Conservation (phyloP, 1,140 invertebrate genomes). For the Drosophila miranda region DNA sequence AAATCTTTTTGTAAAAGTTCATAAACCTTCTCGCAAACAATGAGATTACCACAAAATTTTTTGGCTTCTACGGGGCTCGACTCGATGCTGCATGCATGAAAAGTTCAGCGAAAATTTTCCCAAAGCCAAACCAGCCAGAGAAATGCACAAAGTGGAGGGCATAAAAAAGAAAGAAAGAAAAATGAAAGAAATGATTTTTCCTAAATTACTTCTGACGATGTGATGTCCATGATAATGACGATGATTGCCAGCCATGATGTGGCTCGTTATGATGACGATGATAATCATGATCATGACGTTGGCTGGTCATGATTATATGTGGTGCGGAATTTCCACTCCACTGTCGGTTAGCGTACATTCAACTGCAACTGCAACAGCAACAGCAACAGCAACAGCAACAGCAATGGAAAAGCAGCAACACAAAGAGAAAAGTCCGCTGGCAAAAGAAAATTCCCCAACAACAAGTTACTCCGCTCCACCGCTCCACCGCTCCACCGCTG, state of each 20-base stretch:
- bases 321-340: slow-evolving; percentile 71
- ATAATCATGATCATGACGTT: slow-evolving; percentile 53
- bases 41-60: slow-evolving; percentile 39
- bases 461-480: slow-evolving; percentile 40
- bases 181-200: slow-evolving; percentile 38
- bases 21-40: slow-evolving; percentile 77
- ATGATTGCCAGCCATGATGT: slow-evolving; percentile 43
- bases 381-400: slow-evolving; percentile 8
- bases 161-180: slow-evolving; percentile 20
- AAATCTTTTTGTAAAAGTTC: slow-evolving; percentile 78
- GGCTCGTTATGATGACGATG: slow-evolving; percentile 22
- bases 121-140: slow-evolving; percentile 37
- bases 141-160: slow-evolving; percentile 40
- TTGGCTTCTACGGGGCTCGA: neutral
- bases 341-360: slow-evolving; percentile 70
- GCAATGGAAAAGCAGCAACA: slow-evolving; percentile 58
- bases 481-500: neutral
- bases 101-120: slow-evolving; percentile 47
- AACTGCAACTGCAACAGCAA: slow-evolving; percentile 60
- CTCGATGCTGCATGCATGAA: slow-evolving; percentile 19
- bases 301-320: slow-evolving; percentile 67
- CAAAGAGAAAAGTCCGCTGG: slow-evolving; percentile 65
- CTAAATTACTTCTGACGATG: slow-evolving; percentile 77
- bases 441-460: slow-evolving; percentile 42
- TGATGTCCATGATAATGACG: slow-evolving; percentile 49